Evolutionary conservation across 2,113 vertebrate species (phyloP), one percentile per base, ranked within the genome.

Genomic region (Python bivittatus): DNA sequence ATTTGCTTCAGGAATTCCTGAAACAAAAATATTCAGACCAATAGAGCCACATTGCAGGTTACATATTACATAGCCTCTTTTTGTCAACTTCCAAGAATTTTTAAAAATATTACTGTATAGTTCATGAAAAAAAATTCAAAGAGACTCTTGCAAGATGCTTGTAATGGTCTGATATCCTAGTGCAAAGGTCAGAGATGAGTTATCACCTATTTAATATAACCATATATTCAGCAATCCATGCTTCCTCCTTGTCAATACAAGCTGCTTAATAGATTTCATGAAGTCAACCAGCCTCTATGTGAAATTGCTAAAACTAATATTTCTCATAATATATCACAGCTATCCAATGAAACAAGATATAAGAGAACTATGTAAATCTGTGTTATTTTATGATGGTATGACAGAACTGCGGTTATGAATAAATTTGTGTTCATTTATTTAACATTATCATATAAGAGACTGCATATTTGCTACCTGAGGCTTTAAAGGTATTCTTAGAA

Each of bases 21-120:
- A 89, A 84, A 48, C 57, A 92, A 92, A 88, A 85, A 17, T 27
- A 23, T 84, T 20, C 8, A 42, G 84, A 87, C 60, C 60, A 92
- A 33, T n/a, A 88, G 27, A 27, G 11, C 27, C 52, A 79, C 61
- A 88, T 88, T 53, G 33, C 42, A 88, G 56, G 33, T 57, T 88
- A 88, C 42, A 29, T 52, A 22, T 7, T 92, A 72, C 7, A 3
- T 84, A 54, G 15, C 23, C 53, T 88, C 6, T 88, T 58, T 48
- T 27, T 88, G 52, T 38, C 13, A 83, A 29, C 22, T 12, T 92
- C 87, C n/a, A 89, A 89, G 13, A 48, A 44, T 44, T 84, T 61
- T 60, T 13, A 29, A 11, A 6, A 89, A 29, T 79, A 33, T 15
- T 33, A 60, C 10, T 92, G n/a, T 52, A 64, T 13, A 85, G 15